Conservation (phyloP, 2,797 vertebrate species). For the Tinamus major region DNA sequence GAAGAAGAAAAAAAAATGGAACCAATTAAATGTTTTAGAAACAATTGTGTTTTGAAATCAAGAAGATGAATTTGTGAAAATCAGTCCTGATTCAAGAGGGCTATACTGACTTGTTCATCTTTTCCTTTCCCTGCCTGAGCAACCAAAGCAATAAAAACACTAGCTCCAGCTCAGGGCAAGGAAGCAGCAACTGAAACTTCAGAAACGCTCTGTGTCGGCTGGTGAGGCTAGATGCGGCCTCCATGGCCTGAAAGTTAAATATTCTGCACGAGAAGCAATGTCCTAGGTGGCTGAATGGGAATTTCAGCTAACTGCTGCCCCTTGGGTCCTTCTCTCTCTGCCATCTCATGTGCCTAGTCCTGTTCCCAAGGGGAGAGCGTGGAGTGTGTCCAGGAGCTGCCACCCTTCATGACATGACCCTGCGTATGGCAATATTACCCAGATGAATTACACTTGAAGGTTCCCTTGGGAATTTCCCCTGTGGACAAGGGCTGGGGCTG, state of each 20-base stretch:
- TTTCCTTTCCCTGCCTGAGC: constrained; percentile 44
- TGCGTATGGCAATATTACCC: neutral
- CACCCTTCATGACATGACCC: neutral
- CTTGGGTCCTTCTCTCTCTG: constrained; percentile 12
- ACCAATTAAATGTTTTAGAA: constrained; percentile 65
- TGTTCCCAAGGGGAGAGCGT: neutral
- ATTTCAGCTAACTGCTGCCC: constrained; percentile 54
- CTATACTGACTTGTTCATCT: constrained; percentile 48
- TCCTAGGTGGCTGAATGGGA: constrained; percentile 41
- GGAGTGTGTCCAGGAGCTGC: neutral
- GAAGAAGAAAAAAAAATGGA: constrained; percentile 15
- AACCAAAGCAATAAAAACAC: constrained; percentile 64
- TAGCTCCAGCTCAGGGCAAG: constrained; percentile 48
- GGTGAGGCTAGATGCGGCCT: constrained; percentile 59
- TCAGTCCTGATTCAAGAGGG: constrained; percentile 62
- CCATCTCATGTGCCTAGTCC: neutral
- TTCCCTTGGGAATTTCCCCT: neutral
- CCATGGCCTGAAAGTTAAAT: constrained; percentile 62
- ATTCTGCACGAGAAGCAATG: constrained; percentile 67
- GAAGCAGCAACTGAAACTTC: constrained; percentile 59
- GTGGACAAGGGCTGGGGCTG: accelerated
- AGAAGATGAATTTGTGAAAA: constrained; percentile 52
- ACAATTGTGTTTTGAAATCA: constrained; percentile 63
- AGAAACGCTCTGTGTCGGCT: constrained; percentile 41
- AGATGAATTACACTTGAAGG: neutral